Percentiles rank a stretch among this genome's conserved stretches.
These are phyloP conservation scores for Panagrolaimus sp. DNA, from an alignment of 1,140 invertebrate genomes.

Conservation along the genomic window DNA sequence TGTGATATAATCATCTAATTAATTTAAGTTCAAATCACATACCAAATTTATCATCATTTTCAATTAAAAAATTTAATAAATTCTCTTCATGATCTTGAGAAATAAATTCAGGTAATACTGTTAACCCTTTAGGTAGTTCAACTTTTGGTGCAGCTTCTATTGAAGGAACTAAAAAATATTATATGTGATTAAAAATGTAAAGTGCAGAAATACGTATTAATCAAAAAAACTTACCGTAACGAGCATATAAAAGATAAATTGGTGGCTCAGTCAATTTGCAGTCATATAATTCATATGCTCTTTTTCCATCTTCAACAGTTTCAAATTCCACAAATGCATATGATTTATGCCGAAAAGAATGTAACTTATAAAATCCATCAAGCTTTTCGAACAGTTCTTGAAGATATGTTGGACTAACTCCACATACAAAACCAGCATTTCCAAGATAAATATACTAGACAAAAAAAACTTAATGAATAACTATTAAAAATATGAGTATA, in stretches of 20 bases:
- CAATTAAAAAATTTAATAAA: constrained; percentile 15
- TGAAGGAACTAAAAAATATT: not conserved
- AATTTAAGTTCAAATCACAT: too few species aligned
- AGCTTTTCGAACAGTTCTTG: constrained; percentile 3
- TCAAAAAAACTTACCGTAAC: too few species aligned
- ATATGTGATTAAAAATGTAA: not conserved
- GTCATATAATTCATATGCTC: not conserved
- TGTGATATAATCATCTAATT: too few species aligned
- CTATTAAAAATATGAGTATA: not conserved
- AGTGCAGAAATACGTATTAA: too few species aligned
- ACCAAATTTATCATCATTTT: constrained; percentile 4
- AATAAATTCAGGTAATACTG: not conserved
- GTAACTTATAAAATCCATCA: not conserved
- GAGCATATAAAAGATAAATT: too few species aligned
- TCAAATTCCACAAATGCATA: not conserved
- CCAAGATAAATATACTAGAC: not conserved
- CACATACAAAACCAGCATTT: not conserved
- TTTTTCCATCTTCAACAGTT: not conserved
- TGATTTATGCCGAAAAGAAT: not conserved
- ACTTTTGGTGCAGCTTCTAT: not conserved
- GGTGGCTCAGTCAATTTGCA: not conserved
- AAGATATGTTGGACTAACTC: not conserved
- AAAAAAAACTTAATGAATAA: too few species aligned
- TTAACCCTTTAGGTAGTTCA: not conserved
- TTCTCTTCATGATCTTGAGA: not conserved